Evolutionary conservation across 1,140 invertebrate species (phyloP).

Genomic region (Steinernema feltiae): DNA sequence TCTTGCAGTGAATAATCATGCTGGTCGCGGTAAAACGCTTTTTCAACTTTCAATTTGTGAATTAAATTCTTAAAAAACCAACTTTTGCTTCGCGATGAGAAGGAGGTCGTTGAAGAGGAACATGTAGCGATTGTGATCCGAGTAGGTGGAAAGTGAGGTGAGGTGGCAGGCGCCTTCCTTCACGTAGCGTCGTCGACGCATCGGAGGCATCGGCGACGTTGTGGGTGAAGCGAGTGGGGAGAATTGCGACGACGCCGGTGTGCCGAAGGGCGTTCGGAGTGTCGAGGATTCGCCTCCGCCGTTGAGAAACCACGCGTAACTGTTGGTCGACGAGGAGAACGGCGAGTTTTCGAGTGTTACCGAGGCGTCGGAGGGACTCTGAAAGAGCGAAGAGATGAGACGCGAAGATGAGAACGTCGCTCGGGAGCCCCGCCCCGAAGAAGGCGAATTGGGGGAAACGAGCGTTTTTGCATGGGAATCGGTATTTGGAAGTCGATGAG

Average conservation of each 20-base stretch:
- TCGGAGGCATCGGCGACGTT: neutral
- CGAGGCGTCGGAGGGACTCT: neutral
- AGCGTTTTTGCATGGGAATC: neutral
- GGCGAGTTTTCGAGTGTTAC: neutral
- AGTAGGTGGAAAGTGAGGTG: slow-evolving; percentile 44
- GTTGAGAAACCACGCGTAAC: neutral
- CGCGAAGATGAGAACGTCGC: neutral
- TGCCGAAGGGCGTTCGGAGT: neutral
- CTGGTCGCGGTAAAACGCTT: too few relatives aligned
- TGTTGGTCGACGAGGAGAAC: neutral
- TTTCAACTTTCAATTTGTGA: too few relatives aligned
- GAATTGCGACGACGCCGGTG: neutral
- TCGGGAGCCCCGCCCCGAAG: too few relatives aligned
- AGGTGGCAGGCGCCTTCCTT: slow-evolving; percentile 48
- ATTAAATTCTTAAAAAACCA: slow-evolving; percentile 53
- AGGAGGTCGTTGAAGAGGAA: slow-evolving; percentile 62
- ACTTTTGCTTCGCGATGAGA: slow-evolving; percentile 62
- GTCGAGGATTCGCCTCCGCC: neutral
- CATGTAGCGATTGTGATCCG: slow-evolving; percentile 59
- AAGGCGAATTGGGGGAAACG: neutral
- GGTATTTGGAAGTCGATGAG: neutral
- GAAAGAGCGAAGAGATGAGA: neutral
- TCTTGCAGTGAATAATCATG: too few relatives aligned
- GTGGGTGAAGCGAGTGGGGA: neutral
- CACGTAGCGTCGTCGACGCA: slow-evolving; percentile 12